Percentiles rank a stretch among this genome's conserved stretches.
Conservation (phyloP, 2,888 invertebrate species). For the Lasioglossum zephyrum region DNA sequence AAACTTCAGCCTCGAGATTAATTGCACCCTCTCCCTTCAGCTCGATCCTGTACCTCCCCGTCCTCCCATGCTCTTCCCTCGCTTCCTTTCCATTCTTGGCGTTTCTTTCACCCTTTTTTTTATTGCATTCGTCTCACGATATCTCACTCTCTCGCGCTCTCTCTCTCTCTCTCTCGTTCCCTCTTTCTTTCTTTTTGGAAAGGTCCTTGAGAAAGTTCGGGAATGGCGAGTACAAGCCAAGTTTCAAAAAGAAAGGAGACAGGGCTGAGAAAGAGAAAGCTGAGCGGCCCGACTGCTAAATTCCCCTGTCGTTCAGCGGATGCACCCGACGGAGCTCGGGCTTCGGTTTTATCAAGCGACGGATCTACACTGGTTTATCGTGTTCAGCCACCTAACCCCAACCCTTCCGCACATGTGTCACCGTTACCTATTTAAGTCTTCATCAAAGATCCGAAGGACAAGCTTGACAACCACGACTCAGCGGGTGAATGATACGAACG, state of each 20-base stretch:
- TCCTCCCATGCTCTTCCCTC: slow-evolving; percentile 18
- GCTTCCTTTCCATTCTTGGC: slow-evolving; percentile 14
- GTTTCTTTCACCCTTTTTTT: slow-evolving; percentile 14
- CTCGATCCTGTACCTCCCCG: slow-evolving; percentile 20
- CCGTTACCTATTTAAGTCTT: slow-evolving; percentile 31
- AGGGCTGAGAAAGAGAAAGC: background rate
- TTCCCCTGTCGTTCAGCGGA: slow-evolving; percentile 17
- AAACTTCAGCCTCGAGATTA: slow-evolving; percentile 66
- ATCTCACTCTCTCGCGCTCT: background rate
- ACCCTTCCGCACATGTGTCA: slow-evolving; percentile 8
- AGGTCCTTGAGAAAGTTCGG: slow-evolving; percentile 60
- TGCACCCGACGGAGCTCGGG: background rate
- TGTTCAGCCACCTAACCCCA: slow-evolving; percentile 6
- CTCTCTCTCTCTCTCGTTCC: no score
- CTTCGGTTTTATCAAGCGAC: slow-evolving; percentile 25
- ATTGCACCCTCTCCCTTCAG: slow-evolving; percentile 58
- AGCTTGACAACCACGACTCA: slow-evolving; percentile 25
- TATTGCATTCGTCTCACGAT: background rate
- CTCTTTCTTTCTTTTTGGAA: background rate
- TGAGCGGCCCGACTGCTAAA: background rate
- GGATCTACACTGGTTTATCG: slow-evolving; percentile 28
- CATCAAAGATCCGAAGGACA: slow-evolving; percentile 5
- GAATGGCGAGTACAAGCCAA: slow-evolving; percentile 31
- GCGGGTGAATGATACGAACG: slow-evolving; percentile 10
- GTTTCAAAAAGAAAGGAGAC: background rate